Conservation (phyloP, 2,888 invertebrate species). For the Congeria kusceri region DNA sequence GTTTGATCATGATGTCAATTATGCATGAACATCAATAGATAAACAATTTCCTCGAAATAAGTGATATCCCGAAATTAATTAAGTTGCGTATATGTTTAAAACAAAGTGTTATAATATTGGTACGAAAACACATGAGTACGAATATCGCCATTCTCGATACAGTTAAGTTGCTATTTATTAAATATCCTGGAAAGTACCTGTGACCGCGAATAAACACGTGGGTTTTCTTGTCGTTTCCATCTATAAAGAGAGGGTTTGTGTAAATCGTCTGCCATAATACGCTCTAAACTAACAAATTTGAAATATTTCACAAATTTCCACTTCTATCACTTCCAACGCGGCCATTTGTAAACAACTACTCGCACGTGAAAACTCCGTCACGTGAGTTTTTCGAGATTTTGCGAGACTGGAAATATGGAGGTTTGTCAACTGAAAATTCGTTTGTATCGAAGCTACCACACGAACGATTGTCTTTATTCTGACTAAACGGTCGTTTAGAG, state of each 20-base stretch:
- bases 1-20: no score
- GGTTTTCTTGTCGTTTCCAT: constrained; percentile 76
- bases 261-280: constrained; percentile 60
- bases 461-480: no score
- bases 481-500: no score
- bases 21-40: no score
- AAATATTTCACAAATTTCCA: no score
- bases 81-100: no score
- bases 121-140: not conserved
- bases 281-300: not conserved
- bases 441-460: no score
- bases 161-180: not conserved
- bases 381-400: constrained; percentile 49
- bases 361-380: constrained; percentile 35
- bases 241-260: constrained; percentile 73
- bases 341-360: constrained; percentile 68
- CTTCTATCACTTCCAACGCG: not conserved
- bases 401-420: constrained; percentile 58
- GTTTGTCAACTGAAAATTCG: constrained; percentile 10
- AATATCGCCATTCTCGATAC: not conserved
- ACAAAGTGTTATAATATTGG: not conserved
- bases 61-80: no score
- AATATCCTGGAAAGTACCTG: constrained; percentile 59
- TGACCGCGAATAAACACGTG: constrained; percentile 73
- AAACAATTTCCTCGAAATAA: no score